These are phyloP conservation scores for Tachyglossus aculeatus DNA, from an alignment of 2,797 vertebrate species.

Conservation along the genomic window DNA sequence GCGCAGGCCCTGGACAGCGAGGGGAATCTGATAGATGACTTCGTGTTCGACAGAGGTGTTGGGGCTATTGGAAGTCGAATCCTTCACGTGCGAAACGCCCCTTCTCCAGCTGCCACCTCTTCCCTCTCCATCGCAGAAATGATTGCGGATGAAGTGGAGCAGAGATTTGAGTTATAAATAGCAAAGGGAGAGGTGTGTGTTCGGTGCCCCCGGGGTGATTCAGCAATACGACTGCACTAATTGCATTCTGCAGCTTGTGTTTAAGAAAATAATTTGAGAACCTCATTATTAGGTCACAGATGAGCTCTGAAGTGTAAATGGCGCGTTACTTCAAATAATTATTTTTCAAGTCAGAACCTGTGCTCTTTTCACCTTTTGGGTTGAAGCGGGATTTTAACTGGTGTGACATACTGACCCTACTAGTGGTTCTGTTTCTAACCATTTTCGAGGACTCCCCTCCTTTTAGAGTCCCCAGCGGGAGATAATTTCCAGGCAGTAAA, in stretches of 20 bases:
- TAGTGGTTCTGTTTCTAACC: too few relatives aligned
- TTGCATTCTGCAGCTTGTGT: conserved; percentile 5
- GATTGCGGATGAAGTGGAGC: conserved; percentile 85
- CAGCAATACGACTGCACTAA: neutral
- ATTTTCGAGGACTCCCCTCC: too few relatives aligned
- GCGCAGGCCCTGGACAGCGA: conserved; percentile 89
- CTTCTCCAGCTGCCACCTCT: conserved; percentile 94
- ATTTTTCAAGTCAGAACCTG: conserved; percentile 10
- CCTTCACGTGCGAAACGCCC: conserved; percentile 93
- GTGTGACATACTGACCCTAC: too few relatives aligned
- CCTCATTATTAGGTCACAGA: conserved; percentile 6
- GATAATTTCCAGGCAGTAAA: too few relatives aligned
- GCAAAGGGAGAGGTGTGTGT: neutral
- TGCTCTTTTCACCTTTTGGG: too few relatives aligned
- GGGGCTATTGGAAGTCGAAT: conserved; percentile 82
- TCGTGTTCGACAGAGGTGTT: conserved; percentile 90
- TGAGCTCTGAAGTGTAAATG: conserved; percentile 24
- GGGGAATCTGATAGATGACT: conserved; percentile 93
- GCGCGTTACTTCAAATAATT: conserved; percentile 4
- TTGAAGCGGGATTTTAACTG: too few relatives aligned
- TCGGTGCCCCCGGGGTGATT: neutral
- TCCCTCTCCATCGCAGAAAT: conserved; percentile 90
- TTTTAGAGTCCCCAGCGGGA: too few relatives aligned
- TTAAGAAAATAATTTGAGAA: conserved; percentile 3
- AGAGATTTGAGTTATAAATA: conserved; percentile 79